Evolutionary conservation across 2,888 invertebrate species (phyloP).

Genomic region (Alviniconcha strummeri): DNA sequence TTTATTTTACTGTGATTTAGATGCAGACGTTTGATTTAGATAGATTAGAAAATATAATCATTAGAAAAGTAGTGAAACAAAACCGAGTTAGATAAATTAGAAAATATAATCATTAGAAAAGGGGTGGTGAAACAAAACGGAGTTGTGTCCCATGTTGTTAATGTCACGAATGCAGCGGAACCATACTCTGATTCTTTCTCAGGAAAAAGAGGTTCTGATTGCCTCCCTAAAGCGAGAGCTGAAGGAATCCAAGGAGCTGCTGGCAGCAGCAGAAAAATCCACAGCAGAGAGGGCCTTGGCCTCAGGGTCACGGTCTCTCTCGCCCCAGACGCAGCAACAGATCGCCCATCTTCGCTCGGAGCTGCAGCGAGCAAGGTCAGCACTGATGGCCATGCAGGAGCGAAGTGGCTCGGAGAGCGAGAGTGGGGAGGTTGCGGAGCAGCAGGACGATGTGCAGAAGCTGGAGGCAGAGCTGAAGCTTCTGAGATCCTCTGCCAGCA

Average conservation of each 20-base stretch:
- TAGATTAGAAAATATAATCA: too few relatives aligned
- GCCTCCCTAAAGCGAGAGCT: slow-evolving; percentile 43
- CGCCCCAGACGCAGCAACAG: slow-evolving; percentile 54
- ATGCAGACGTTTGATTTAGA: too few relatives aligned
- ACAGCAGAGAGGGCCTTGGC: slow-evolving; percentile 22
- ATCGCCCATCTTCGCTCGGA: slow-evolving; percentile 56
- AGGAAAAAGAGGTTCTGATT: slow-evolving; percentile 44
- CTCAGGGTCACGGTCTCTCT: slow-evolving; percentile 22
- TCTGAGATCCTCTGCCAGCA: slow-evolving; percentile 46
- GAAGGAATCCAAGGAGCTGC: slow-evolving; percentile 42
- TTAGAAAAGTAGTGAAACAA: too few relatives aligned
- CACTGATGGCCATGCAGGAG: slow-evolving; percentile 47
- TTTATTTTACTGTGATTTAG: too few relatives aligned
- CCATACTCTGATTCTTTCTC: neutral
- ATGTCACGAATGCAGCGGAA: too few relatives aligned
- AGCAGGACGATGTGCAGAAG: slow-evolving; percentile 25
- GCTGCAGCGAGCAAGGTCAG: slow-evolving; percentile 56
- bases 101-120: too few relatives aligned
- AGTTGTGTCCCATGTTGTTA: too few relatives aligned
- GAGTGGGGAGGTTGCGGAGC: slow-evolving; percentile 20
- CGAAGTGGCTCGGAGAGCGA: slow-evolving; percentile 43
- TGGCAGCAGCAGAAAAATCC: slow-evolving; percentile 41
- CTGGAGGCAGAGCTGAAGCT: slow-evolving; percentile 48
- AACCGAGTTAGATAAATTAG: too few relatives aligned
- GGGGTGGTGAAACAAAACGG: too few relatives aligned